Conservation (phyloP, 2,888 invertebrate species). For the Laothoe populi region DNA sequence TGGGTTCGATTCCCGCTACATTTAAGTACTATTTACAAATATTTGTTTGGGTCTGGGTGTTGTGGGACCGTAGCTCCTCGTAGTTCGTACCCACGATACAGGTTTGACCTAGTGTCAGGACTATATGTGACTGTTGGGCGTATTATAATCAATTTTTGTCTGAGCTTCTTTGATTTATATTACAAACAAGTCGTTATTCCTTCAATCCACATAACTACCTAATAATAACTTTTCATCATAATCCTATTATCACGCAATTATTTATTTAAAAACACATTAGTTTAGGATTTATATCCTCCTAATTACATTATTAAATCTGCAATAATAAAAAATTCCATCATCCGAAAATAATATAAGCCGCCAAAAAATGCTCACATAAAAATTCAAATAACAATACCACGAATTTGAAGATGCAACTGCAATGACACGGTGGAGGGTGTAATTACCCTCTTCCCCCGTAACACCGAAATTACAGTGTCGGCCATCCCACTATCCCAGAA, state of each 20-base stretch:
- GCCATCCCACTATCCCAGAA: conserved; percentile 75
- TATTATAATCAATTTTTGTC: too few species aligned
- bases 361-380: conserved; percentile 29
- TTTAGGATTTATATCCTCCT: not conserved
- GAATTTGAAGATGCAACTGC: conserved; percentile 63
- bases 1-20: too few species aligned
- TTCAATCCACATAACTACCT: not conserved
- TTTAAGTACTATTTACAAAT: too few species aligned
- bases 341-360: not conserved
- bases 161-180: too few species aligned
- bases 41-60: too few species aligned
- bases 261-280: conserved; percentile 17
- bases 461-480: conserved; percentile 69
- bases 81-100: too few species aligned
- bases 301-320: not conserved
- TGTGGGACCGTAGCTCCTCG: too few species aligned
- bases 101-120: too few species aligned
- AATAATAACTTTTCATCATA: not conserved
- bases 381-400: conserved; percentile 34
- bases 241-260: not conserved
- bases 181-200: too few species aligned
- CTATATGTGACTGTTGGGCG: too few species aligned
- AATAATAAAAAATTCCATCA: conserved; percentile 1
- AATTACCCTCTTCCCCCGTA: conserved; percentile 70
- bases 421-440: conserved; percentile 79